These are phyloP conservation scores for Urocolius indicus DNA, from an alignment of 2,113 vertebrate species.

Conservation along the genomic window DNA sequence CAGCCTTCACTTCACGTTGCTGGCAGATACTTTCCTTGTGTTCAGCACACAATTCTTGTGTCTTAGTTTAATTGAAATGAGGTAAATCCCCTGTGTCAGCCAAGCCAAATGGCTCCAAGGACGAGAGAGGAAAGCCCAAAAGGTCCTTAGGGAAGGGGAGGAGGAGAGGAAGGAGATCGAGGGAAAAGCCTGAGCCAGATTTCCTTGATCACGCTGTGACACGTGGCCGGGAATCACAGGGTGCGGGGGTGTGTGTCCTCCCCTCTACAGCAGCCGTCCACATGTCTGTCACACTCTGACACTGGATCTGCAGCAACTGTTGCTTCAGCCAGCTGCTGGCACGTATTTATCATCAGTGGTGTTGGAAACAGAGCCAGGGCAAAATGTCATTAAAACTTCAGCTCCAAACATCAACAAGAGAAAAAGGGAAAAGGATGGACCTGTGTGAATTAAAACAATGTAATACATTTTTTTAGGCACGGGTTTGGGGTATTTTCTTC, in stretches of 20 bases:
- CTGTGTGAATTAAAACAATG: neutral
- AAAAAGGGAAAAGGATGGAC: neutral
- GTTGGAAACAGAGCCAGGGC: neutral
- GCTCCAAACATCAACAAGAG: neutral
- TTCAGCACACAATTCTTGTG: neutral
- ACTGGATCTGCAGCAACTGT: conserved; percentile 67
- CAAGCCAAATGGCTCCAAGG: neutral
- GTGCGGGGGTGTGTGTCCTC: neutral
- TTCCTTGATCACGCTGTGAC: conserved; percentile 36
- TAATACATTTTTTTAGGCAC: neutral
- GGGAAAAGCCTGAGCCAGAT: neutral
- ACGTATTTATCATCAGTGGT: conserved; percentile 8
- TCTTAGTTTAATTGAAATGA: neutral
- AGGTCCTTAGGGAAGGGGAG: neutral
- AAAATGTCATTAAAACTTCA: conserved; percentile 15
- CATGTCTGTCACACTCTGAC: conserved; percentile 74
- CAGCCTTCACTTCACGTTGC: fast-evolving
- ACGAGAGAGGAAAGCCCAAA: neutral
- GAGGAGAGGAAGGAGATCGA: neutral
- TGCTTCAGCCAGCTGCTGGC: conserved; percentile 48
- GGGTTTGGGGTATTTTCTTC: neutral
- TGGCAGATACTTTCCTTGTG: neutral
- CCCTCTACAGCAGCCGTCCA: neutral
- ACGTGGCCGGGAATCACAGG: conserved; percentile 37
- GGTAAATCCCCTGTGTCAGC: neutral